Conservation (phyloP, 1,140 invertebrate genomes). For the Stegodyphus mimosarum region DNA sequence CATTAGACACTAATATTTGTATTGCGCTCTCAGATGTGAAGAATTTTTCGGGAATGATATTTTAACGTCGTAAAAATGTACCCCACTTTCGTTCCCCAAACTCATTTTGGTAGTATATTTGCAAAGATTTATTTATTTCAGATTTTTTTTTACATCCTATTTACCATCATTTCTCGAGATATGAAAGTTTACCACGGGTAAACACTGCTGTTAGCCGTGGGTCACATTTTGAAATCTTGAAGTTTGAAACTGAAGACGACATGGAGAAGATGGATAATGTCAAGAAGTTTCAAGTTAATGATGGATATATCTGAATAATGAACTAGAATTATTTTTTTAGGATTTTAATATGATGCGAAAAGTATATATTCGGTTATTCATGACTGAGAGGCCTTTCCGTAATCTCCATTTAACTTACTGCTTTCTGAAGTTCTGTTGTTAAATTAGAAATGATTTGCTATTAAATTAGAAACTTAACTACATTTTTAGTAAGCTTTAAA, state of each 20-base stretch:
- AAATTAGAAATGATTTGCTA: no score
- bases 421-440: no score
- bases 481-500: no score
- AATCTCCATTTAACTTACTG: no score
- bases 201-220: not conserved
- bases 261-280: not conserved
- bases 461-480: no score
- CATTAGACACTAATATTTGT: constrained; percentile 29
- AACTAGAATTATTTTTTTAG: not conserved
- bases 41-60: not conserved
- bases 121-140: not conserved
- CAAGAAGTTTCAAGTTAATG: not conserved
- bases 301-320: not conserved
- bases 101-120: not conserved
- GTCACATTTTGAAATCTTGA: not conserved
- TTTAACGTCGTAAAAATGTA: not conserved
- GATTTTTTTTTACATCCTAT: constrained; percentile 7
- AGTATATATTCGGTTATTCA: not conserved
- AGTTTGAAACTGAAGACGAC: not conserved
- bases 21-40: not conserved
- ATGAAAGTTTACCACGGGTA: constrained; percentile 27
- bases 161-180: constrained; percentile 8
- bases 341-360: not conserved
- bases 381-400: not conserved
- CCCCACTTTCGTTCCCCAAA: not conserved